phyloP scores from a whole-genome alignment of 2,888 invertebrate species.

The Heliconius cydno region DNA sequence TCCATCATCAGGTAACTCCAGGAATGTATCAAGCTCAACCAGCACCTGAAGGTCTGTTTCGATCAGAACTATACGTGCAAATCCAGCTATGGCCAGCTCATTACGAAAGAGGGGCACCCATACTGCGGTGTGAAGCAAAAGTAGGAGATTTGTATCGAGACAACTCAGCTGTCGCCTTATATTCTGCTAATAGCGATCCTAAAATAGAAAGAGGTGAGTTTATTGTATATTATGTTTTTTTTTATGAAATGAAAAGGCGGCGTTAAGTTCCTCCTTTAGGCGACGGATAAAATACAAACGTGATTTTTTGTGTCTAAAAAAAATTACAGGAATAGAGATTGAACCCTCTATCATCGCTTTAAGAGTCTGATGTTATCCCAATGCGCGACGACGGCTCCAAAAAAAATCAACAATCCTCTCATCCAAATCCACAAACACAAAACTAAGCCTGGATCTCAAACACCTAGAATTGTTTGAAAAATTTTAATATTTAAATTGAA shows the following conservation, averaged over 20 bases:
- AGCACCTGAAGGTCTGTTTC: conserved; percentile 79
- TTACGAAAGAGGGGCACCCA: conserved; percentile 85
- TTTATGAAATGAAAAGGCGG: too few species aligned
- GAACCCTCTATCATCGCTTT: not conserved
- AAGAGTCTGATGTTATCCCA: not conserved
- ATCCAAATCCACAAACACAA: not conserved
- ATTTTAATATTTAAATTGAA: conserved; percentile 5
- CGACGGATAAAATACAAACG: too few species aligned
- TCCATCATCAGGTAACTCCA: conserved; percentile 67
- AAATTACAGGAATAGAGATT: not conserved
- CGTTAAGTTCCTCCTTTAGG: too few species aligned
- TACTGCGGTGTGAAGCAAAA: conserved; percentile 86
- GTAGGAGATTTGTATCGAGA: conserved; percentile 85
- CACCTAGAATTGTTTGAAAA: not conserved
- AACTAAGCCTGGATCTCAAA: not conserved
- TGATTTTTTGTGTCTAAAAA: not conserved
- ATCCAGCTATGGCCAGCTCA: conserved; percentile 85
- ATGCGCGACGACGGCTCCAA: not conserved
- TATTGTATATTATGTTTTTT: not conserved
- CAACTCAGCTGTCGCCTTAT: conserved; percentile 84
- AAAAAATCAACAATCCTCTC: not conserved
- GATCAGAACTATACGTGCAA: conserved; percentile 84
- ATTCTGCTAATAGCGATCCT: conserved; percentile 86
- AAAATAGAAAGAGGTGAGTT: conserved; percentile 86
- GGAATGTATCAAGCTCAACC: conserved; percentile 74